Evolutionary conservation across 2,797 vertebrate genomes (phyloP).

Genomic region (Bradypodion ventrale): DNA sequence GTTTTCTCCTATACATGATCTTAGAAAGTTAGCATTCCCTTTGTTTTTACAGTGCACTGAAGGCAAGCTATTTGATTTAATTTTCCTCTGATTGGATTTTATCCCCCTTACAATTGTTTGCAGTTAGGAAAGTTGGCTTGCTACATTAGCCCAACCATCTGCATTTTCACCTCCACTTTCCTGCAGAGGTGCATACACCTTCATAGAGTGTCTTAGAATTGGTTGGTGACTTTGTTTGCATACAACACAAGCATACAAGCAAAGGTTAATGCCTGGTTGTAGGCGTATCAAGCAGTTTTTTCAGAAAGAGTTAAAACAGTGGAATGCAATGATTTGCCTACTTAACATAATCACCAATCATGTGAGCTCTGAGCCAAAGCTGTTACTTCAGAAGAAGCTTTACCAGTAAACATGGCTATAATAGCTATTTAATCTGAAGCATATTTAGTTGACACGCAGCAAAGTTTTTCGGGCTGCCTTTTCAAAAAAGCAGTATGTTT

Average conservation of each 20-base stretch:
- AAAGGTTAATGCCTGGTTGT: background rate
- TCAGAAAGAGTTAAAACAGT: conserved; percentile 48
- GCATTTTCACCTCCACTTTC: background rate
- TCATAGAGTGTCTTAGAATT: background rate
- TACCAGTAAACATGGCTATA: conserved; percentile 70
- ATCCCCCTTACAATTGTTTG: background rate
- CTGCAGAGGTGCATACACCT: background rate
- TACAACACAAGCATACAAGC: background rate
- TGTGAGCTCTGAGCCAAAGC: conserved; percentile 64
- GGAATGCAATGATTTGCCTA: conserved; percentile 60
- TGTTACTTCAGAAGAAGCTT: conserved; percentile 69
- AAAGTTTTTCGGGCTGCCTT: background rate
- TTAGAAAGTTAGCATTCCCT: background rate
- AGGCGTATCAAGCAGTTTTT: conserved; percentile 30
- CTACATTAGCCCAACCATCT: background rate
- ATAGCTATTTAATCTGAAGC: conserved; percentile 75
- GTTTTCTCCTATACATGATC: background rate
- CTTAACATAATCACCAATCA: conserved; percentile 66
- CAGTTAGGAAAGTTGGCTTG: background rate
- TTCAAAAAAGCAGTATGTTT: conserved; percentile 22
- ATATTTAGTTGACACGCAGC: conserved; percentile 68
- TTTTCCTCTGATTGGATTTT: background rate
- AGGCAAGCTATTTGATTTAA: no score
- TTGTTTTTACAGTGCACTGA: background rate
- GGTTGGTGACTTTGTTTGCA: background rate